A percentile compares a stretch with the other conserved stretches of the same genome.
phyloP scores from a whole-genome alignment of 2,797 vertebrate genomes.

The Neomorphus geoffroyi region DNA sequence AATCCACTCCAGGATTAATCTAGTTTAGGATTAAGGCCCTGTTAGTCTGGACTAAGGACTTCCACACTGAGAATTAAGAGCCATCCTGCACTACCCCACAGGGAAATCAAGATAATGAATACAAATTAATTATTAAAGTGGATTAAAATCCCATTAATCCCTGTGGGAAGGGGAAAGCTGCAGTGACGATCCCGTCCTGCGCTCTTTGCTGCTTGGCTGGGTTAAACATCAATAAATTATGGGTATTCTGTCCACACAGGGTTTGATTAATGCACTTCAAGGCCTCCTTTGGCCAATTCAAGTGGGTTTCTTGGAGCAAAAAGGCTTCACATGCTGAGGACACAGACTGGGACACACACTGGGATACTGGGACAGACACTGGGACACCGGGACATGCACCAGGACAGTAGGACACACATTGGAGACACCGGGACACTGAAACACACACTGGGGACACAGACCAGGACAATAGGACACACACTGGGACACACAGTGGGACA shows the following conservation, averaged over 20 bases:
- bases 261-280: neutral
- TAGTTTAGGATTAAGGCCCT: neutral
- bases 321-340: neutral
- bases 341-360: no score
- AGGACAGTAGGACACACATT: no score
- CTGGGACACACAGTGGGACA: no score
- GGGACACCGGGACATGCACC: no score
- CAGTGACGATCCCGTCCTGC: neutral
- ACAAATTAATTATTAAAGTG: slow-evolving; percentile 1
- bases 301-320: neutral
- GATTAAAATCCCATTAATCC: neutral
- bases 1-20: slow-evolving; percentile 1
- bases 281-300: neutral
- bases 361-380: no score
- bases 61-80: neutral
- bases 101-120: slow-evolving; percentile 1
- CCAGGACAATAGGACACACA: no score
- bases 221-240: neutral
- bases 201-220: neutral
- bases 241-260: neutral
- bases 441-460: no score
- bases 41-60: neutral
- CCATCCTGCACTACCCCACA: neutral
- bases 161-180: slow-evolving; percentile 4
- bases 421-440: no score